phyloP scores from a whole-genome alignment of 2,797 vertebrate genomes.

The Onychomys leucogaster region DNA sequence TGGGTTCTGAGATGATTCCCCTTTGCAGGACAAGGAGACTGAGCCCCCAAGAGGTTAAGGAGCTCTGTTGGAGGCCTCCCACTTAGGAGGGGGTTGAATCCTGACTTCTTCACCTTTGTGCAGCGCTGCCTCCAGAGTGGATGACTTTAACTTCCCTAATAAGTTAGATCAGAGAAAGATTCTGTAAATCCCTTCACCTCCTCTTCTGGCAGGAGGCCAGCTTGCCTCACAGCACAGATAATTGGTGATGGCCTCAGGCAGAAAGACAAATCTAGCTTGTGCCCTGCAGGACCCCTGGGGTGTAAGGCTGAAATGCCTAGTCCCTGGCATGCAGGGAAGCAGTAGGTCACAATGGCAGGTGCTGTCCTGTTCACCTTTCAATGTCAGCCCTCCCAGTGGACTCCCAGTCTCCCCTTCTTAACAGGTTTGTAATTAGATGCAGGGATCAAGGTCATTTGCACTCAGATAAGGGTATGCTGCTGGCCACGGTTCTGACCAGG shows the following conservation, averaged over 20 bases:
- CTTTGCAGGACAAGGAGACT: neutral
- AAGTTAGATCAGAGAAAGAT: conserved; percentile 71
- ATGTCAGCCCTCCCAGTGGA: neutral
- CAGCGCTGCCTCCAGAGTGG: neutral
- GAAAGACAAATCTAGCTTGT: conserved; percentile 78
- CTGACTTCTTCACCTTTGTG: neutral
- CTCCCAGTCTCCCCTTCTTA: neutral
- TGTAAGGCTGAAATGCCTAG: conserved; percentile 25
- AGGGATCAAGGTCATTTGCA: neutral
- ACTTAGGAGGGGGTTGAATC: neutral
- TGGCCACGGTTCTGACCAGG: neutral
- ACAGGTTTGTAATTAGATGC: neutral
- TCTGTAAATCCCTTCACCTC: conserved; percentile 51
- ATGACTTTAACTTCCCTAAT: conserved; percentile 45
- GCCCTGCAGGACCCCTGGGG: conserved; percentile 72
- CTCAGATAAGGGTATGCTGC: neutral
- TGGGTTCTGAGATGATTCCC: neutral
- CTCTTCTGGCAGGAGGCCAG: conserved; percentile 60
- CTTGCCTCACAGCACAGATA: conserved; percentile 65
- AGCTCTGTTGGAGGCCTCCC: neutral
- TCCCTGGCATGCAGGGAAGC: neutral
- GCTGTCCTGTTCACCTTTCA: neutral
- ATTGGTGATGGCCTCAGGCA: conserved; percentile 79
- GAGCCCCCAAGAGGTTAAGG: neutral
- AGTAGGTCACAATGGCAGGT: neutral